Base-by-base conservation (phyloP, 2,888 invertebrate genomes). In the Mythimna impura region DNA sequence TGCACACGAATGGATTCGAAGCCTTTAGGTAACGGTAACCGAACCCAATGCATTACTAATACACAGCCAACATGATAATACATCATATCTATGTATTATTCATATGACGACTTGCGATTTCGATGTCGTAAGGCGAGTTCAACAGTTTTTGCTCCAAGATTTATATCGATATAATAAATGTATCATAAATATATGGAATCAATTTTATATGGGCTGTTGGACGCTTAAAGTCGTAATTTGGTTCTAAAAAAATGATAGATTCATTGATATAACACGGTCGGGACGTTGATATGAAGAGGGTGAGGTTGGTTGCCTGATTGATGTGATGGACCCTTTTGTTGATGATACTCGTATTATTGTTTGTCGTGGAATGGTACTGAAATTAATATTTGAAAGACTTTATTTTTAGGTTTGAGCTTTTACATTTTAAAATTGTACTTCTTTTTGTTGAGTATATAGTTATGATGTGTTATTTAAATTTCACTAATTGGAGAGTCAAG, bases 11-110 rank as follows among this genome's bases (percentile, higher is more conserved):
- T 73, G 75, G 76, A 82, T 81, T 84, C 63, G 58, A 75, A 77
- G 67, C 64, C 66, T 75, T 30, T 61, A 77, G 73, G 79, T 81
- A 65, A 76, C 83, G 77, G 81, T 76, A 84, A 85, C 84, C 80
- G 78, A 86, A 84, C 85, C 84, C 81, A 87, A 86, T 87, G 81
- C 83, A 87, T 88, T 86, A 79, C 76, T 85, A 88, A 87, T 88
- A 86, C 87, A 87, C 82, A 80, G 82, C 84, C 86, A 89, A 91
- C 91, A 91, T 89, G 91, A 91, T 93, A 92, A 93, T 91, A 91
- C 91, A 93, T 92, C 92, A 92, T 91, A 92, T 88, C 86, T 85
- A 93, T 95, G 93, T 93, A 89, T 95, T 93, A 95, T 95, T 94
- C 93, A 95, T 94, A 88, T 86, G 90, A 92, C 90, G 91, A 93